Base-by-base conservation (phyloP, 1,140 invertebrate genomes). In the Saccostrea cuccullata region DNA sequence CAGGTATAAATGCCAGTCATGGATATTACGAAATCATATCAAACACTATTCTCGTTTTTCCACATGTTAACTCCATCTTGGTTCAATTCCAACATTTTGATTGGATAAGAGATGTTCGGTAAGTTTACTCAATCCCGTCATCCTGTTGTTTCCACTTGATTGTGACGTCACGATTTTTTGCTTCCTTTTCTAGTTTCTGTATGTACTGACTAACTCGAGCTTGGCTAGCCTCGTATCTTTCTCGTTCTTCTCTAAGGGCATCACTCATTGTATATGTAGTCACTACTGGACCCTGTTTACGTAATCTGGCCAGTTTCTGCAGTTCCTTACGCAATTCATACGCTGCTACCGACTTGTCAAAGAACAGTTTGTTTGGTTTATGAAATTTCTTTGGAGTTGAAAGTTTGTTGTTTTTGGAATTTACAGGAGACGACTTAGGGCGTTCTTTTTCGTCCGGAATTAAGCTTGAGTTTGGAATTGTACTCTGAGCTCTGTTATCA, bases 271-370 rank as follows among this genome's bases (percentile, higher is more conserved):
- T 90, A n/a, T 67, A 90, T 6, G 73, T 73, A 9, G 87, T 64
- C 15, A 40, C 82, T 13, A 86, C 64, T 12, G 86, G 40, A 0
- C 73, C 85, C 26, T 88, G 40, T 30, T 90, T 90, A 36, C 89
- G 47, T 15, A 86, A 36, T 26, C 85, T 85, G n/a, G 89, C 89
- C 9, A 90, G 86, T 77, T 55, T 87, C 64, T 90, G 89, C 12
- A 90, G 40, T 58, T 90, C 89, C 58, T 88, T 86, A 20, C 86
- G 47, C 17, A 90, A 36, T 67, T 90, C 64, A 77, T 88, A 90
- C 0, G 89, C 89, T 20, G 89, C 89, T 55, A 87, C 83, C 26
- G 86, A 88, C 83, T 85, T 85, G 55, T 90, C 89, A 88, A 90
- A 90, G 55, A 90, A 90, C 26, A 88, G 55, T n/a, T 56, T 84